Evolutionary conservation across 1,140 invertebrate genomes (phyloP).

Genomic region (Lepidurus arcticus): DNA sequence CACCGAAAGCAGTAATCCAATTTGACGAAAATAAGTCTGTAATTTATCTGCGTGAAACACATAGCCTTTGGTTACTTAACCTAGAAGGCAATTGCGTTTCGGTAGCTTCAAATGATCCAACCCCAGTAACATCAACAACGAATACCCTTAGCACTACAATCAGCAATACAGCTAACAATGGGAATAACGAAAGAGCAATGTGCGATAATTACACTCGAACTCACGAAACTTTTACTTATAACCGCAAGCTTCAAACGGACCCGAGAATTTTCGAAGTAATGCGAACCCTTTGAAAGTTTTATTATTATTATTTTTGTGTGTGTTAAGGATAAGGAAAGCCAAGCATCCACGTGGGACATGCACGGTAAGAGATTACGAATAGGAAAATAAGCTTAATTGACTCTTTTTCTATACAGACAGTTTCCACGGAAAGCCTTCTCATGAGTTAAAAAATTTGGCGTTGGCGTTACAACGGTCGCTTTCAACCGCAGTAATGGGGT

Average conservation of each 20-base stretch:
- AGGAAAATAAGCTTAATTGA: not conserved
- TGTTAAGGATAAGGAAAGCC: not conserved
- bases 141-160: too few species aligned
- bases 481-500: not conserved
- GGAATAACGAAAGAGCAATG: not conserved
- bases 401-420: not conserved
- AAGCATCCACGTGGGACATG: not conserved
- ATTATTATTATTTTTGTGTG: too few species aligned
- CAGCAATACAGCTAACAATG: not conserved
- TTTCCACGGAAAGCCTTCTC: not conserved
- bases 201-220: not conserved
- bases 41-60: not conserved
- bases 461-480: not conserved
- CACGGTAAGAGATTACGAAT: not conserved
- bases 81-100: not conserved
- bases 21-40: not conserved
- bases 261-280: not conserved
- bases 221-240: not conserved
- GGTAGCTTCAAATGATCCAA: not conserved
- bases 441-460: not conserved
- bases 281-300: too few species aligned
- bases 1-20: not conserved
- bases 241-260: not conserved
- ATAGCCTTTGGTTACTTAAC: not conserved
- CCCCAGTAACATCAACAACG: not conserved